A percentile compares a stretch with the other conserved stretches of the same genome.
Evolutionary conservation across 2,113 vertebrate genomes (phyloP).

Genomic region (Sinocyclocheilus anshuiensis): DNA sequence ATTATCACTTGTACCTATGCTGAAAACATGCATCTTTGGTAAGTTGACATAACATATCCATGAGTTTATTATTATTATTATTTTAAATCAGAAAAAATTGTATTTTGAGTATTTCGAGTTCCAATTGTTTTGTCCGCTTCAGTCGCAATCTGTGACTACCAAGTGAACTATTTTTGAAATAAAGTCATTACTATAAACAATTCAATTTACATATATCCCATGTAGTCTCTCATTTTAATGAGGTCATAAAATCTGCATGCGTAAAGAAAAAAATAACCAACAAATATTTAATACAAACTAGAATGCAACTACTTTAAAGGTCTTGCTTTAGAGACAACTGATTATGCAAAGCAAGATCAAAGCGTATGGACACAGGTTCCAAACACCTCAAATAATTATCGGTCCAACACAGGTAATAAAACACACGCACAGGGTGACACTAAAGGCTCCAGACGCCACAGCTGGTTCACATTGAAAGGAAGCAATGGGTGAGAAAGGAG

Average conservation of each 20-base stretch:
- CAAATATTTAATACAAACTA: not conserved
- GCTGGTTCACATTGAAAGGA: conserved; percentile 55
- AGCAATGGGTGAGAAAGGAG: conserved; percentile 9
- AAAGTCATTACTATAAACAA: not conserved
- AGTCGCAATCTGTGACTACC: not conserved
- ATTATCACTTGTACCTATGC: too few relatives aligned
- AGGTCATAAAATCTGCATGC: not conserved
- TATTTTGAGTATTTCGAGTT: too few relatives aligned
- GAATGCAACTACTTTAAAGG: not conserved
- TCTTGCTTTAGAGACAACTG: not conserved
- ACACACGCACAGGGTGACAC: conserved; percentile 28
- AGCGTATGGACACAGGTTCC: not conserved
- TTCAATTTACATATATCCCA: not conserved
- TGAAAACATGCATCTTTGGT: too few relatives aligned
- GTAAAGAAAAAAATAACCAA: not conserved
- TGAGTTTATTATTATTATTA: too few relatives aligned
- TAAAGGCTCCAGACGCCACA: conserved; percentile 47
- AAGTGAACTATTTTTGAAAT: not conserved
- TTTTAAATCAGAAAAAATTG: not conserved
- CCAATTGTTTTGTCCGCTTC: not conserved
- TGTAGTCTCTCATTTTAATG: not conserved
- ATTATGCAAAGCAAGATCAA: conserved; percentile 45
- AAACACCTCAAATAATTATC: conserved; percentile 33
- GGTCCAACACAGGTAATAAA: conserved; percentile 41
- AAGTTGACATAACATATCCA: too few relatives aligned